Evolutionary conservation across 2,113 vertebrate species (phyloP).

Genomic region (Clupea harengus): DNA sequence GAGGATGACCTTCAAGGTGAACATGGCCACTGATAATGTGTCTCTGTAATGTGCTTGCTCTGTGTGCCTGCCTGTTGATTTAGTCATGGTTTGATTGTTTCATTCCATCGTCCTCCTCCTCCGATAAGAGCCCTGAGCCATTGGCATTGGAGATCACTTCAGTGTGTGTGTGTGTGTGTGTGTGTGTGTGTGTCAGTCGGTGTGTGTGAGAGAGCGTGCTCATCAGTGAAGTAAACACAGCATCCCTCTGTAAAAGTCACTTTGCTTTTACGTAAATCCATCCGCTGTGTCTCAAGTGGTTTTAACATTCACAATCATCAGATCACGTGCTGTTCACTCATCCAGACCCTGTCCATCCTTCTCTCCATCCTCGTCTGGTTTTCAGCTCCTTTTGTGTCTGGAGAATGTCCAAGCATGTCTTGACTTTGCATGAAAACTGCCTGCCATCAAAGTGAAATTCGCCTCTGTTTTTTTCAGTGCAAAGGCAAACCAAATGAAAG

Average conservation of each 20-base stretch:
- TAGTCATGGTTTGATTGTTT: not conserved
- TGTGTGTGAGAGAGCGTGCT: not conserved
- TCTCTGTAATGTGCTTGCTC: not conserved
- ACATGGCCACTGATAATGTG: not conserved
- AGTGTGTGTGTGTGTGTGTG: not conserved
- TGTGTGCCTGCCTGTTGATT: not conserved
- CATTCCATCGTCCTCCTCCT: not conserved
- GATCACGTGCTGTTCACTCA: no score
- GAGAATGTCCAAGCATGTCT: not conserved
- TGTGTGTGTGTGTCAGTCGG: not conserved
- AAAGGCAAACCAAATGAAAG: not conserved
- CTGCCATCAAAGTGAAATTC: not conserved
- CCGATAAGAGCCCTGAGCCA: not conserved
- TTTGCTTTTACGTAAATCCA: no score
- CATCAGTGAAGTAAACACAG: not conserved
- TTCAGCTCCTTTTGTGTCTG: no score
- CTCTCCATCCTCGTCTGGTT: no score
- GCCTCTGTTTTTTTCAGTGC: no score
- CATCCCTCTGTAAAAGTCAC: not conserved
- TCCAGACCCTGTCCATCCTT: no score
- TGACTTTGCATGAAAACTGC: not conserved
- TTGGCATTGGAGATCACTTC: not conserved
- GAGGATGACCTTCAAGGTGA: slow-evolving; percentile 43
- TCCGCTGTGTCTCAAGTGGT: no score
- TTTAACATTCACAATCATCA: no score